Conservation (phyloP, 2,797 vertebrate genomes). For the Tolypeutes matacus region DNA sequence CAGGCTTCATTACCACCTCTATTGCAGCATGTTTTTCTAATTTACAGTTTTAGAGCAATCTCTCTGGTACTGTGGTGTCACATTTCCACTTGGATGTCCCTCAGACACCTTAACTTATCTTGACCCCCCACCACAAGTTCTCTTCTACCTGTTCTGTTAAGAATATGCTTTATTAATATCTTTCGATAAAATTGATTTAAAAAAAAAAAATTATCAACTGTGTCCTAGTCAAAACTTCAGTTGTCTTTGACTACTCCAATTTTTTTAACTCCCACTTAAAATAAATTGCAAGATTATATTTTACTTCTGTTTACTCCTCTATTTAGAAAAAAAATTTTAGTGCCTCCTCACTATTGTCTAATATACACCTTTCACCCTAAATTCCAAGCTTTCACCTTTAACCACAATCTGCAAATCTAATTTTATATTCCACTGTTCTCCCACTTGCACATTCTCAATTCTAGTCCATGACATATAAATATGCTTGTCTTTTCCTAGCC, state of each 20-base stretch:
- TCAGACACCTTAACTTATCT: not conserved
- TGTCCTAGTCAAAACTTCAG: not conserved
- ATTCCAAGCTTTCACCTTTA: conserved; percentile 19
- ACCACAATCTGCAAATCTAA: not conserved
- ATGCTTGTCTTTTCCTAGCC: not conserved
- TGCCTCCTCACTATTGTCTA: not conserved
- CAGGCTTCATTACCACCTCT: not conserved
- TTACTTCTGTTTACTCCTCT: not conserved
- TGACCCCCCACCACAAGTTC: not conserved
- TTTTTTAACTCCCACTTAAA: conserved; percentile 43
- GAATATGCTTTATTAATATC: too few relatives aligned
- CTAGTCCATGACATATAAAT: not conserved
- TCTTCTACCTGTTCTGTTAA: not conserved
- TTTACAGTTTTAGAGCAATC: not conserved
- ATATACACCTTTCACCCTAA: not conserved
- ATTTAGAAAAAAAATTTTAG: not conserved
- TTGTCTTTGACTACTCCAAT: not conserved
- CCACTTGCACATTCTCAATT: not conserved
- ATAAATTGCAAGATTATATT: not conserved
- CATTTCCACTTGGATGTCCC: not conserved
- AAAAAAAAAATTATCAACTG: not conserved
- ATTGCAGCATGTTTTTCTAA: not conserved
- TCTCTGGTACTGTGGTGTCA: not conserved
- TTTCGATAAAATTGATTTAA: too few relatives aligned
- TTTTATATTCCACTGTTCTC: not conserved